Conservation (phyloP, 2,888 invertebrate species). For the Pteria penguin region DNA sequence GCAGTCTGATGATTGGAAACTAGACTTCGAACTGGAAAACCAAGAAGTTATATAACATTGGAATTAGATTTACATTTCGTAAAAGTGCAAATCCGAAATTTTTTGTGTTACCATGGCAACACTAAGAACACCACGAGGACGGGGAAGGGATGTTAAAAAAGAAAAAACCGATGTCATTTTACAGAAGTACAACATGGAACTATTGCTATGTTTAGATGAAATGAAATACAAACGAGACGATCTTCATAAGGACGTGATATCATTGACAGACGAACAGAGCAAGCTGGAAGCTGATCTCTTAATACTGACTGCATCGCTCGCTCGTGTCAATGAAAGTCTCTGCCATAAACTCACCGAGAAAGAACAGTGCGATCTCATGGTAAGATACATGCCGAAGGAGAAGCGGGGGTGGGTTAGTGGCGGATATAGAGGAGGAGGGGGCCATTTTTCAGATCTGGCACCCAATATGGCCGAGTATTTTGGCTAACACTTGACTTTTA, state of each 20-base stretch:
- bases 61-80: too few species aligned
- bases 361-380: slow-evolving; percentile 28
- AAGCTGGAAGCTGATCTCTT: slow-evolving; percentile 35
- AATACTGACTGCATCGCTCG: slow-evolving; percentile 22
- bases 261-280: slow-evolving; percentile 32
- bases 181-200: slow-evolving; percentile 38
- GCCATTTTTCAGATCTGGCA: too few species aligned
- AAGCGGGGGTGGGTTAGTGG: too few species aligned
- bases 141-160: neutral
- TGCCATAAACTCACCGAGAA: slow-evolving; percentile 35
- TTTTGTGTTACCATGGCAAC: neutral
- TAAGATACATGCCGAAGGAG: too few species aligned
- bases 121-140: neutral
- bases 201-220: slow-evolving; percentile 40
- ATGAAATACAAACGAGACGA: slow-evolving; percentile 41
- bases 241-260: slow-evolving; percentile 29
- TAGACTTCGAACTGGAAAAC: too few species aligned
- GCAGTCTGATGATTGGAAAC: too few species aligned
- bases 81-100: too few species aligned
- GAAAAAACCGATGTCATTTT: slow-evolving; percentile 28
- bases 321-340: slow-evolving; percentile 39
- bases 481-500: too few species aligned
- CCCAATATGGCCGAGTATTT: too few species aligned
- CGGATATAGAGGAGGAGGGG: too few species aligned
- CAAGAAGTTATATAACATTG: too few species aligned